These are phyloP conservation scores for Xiphorhynchus erythropygius DNA, from an alignment of 2,797 vertebrate genomes.

Conservation along the genomic window DNA sequence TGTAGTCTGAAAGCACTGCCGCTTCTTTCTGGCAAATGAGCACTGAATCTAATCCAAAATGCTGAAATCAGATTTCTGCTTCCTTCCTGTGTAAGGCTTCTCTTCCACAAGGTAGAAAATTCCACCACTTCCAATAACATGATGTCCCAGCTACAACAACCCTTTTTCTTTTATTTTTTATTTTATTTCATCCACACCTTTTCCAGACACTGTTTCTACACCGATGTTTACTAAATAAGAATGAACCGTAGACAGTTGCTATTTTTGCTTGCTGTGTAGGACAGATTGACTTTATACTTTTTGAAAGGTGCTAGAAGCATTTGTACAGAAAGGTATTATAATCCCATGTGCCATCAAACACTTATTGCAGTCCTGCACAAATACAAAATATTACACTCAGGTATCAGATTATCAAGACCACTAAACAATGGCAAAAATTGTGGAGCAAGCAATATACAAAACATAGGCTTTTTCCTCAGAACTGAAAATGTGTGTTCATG, in stretches of 20 bases:
- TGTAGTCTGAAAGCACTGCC: background rate
- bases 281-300: slow-evolving; percentile 2
- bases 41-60: background rate
- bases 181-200: background rate
- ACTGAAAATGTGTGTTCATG: background rate
- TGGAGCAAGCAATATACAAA: background rate
- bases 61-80: background rate
- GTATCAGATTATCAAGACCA: background rate
- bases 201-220: background rate
- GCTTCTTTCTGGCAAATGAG: background rate
- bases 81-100: background rate
- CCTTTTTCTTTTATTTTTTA: background rate
- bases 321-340: background rate
- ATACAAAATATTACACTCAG: background rate
- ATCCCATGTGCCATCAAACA: background rate
- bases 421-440: background rate
- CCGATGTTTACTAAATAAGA: background rate
- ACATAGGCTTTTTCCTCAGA: background rate
- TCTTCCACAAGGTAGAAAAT: background rate
- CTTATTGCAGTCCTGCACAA: background rate
- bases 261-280: background rate
- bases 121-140: background rate
- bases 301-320: slow-evolving; percentile 5
- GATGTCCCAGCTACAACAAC: background rate
- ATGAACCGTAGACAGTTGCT: background rate